Percentiles rank a stretch among this genome's conserved stretches.
phyloP scores from a whole-genome alignment of 1,140 invertebrate genomes.

The Dufourea novaeangliae region DNA sequence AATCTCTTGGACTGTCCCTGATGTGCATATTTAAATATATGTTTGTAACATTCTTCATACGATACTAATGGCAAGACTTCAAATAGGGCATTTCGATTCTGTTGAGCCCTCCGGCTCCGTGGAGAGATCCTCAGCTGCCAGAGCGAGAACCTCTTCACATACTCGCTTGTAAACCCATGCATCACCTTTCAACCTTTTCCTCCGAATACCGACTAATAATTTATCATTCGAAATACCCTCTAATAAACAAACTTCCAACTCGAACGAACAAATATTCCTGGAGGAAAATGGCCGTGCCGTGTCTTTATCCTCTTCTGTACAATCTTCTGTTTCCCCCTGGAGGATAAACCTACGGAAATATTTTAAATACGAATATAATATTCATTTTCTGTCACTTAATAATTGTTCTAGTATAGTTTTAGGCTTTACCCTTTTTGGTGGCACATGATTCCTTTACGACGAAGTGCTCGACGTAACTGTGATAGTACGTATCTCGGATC shows the following conservation, averaged over 20 bases:
- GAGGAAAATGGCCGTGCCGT: constrained; percentile 67
- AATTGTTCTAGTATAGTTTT: constrained; percentile 7
- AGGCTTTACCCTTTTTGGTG: constrained; percentile 87
- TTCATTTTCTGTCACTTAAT: not conserved
- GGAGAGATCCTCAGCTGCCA: constrained; percentile 80
- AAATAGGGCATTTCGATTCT: constrained; percentile 76
- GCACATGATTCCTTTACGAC: constrained; percentile 86
- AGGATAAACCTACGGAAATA: constrained; percentile 84
- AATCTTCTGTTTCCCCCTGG: constrained; percentile 83
- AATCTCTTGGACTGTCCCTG: not conserved
- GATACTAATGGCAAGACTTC: constrained; percentile 5
- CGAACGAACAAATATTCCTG: constrained; percentile 86
- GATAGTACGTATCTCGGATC: constrained; percentile 86
- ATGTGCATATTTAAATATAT: not conserved
- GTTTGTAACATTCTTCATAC: not conserved
- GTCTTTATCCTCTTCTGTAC: constrained; percentile 54
- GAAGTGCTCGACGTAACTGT: constrained; percentile 84
- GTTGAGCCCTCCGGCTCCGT: constrained; percentile 56
- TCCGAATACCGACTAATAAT: constrained; percentile 86
- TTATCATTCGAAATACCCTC: constrained; percentile 70
- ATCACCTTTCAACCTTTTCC: constrained; percentile 91
- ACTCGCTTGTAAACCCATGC: constrained; percentile 93
- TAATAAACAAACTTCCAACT: constrained; percentile 90
- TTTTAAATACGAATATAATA: not conserved
- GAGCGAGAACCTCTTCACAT: constrained; percentile 90